Conservation (phyloP, 2,888 invertebrate genomes). For the Drosophila sordidula region DNA sequence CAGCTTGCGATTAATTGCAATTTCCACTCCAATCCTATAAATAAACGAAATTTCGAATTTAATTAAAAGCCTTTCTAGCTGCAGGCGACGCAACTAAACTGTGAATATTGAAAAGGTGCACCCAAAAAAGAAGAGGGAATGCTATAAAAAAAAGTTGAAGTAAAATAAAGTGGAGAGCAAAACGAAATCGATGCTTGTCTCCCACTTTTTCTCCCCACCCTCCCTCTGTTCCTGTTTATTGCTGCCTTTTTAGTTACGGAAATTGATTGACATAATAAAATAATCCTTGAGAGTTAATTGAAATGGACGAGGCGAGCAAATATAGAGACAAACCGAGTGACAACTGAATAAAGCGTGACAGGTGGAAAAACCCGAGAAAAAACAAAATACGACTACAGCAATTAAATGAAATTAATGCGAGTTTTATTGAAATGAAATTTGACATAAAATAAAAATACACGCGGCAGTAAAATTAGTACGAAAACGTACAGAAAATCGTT, state of each 20-base stretch:
- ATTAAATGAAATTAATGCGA: slow-evolving; percentile 75
- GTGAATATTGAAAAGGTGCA: slow-evolving; percentile 24
- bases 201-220: neutral
- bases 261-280: slow-evolving; percentile 81
- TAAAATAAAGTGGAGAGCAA: slow-evolving; percentile 14
- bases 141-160: slow-evolving; percentile 1
- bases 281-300: slow-evolving; percentile 79
- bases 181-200: slow-evolving; percentile 24
- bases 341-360: slow-evolving; percentile 56
- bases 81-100: slow-evolving; percentile 28
- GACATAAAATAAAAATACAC: slow-evolving; percentile 47
- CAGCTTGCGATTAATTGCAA: slow-evolving; percentile 2
- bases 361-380: slow-evolving; percentile 41
- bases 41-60: slow-evolving; percentile 39
- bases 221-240: slow-evolving; percentile 43
- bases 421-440: slow-evolving; percentile 78
- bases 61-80: slow-evolving; percentile 54
- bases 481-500: slow-evolving; percentile 6
- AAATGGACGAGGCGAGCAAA: slow-evolving; percentile 67
- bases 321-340: slow-evolving; percentile 23
- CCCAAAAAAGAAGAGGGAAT: slow-evolving; percentile 1
- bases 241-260: slow-evolving; percentile 71
- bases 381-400: slow-evolving; percentile 51
- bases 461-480: neutral
- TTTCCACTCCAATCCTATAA: neutral